Evolutionary conservation across 2,888 invertebrate genomes (phyloP), one percentile per base, ranked within the genome.

Genomic region (Leptinotarsa peninsularis): DNA sequence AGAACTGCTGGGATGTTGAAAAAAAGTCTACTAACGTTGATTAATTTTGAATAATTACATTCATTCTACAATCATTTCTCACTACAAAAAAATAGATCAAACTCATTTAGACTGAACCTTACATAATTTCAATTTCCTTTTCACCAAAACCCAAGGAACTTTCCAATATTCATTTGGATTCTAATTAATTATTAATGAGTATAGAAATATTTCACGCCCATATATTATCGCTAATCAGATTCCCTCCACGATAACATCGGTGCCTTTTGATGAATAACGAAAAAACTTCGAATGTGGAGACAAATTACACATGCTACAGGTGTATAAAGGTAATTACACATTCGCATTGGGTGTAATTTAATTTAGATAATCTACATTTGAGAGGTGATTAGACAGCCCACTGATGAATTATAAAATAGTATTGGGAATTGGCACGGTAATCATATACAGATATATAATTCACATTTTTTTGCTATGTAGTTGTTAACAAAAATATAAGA

Each of bases 211-310:
- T 56, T 27, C 56, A 54, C 69, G 69, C 56, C 69, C 69, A 69
- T 69, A 63, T 63, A 69, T 69, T 69, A 69, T 33, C 33, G 56
- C 56, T 69, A 54, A 69, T 69, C 54, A 69, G 69, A 54, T 69
- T 43, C 54, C 54, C 56, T 56, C 4, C 21, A n/a, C 43, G 69
- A 69, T 69, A 69, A 69, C 69, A 56, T 69, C 43, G 56, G 68
- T 27, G 21, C 43, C 54, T 58, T 23, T 18, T 54, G 33, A 56
- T 43, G 15, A 50, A 15, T 68, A 50, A 33, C 13, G 33, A 56
- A 50, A 56, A 56, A 56, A 54, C 69, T 43, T 18, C 18, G 13
- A 56, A 56, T 43, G 33, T 58, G 58, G 21, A 49, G 69, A 69
- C 69, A 69, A 56, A 69, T 69, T 69, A 69, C 69, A 56, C 14